Evolutionary conservation across 2,797 vertebrate genomes (phyloP), one percentile per base, ranked within the genome.

Genomic region (Rousettus madagascariensis): DNA sequence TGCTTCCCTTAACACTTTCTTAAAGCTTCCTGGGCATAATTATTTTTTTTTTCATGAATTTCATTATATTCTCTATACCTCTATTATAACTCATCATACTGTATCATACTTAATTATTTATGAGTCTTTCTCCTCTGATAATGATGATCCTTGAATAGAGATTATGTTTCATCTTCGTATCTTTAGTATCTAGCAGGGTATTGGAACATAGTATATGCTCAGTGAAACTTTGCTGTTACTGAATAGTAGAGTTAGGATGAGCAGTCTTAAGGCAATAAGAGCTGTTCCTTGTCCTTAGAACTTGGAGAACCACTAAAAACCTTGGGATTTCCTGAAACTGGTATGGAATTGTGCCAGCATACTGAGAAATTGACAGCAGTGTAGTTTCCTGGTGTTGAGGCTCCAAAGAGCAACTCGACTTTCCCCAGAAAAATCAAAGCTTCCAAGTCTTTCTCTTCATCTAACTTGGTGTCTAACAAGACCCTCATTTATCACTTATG

Each of bases 241-340:
- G 22, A 57, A 33, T 8, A 59, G 57, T 72, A 90, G 51, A 69
- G 24, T 90, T 90, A 85, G 33, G 41, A 51, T 85, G 16, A 79
- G 22, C 41, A 66, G n/a, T 72, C 65, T 49, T 89, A 79, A 89
- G 38, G 49, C 38, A 33, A n/a, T 82, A 72, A 92, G 55, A 79
- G 33, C 17, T n/a, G n/a, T 95, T 90, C 20, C 78, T 88, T 95
- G 61, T 83, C 30, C 19, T 57, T 41, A 85, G 38, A 85, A 89
- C 57, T 80, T 72, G 30, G 65, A 93, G 66, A 86, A 90, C 12
- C 86, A 68, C 79, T 74, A 86, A 83, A 90, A 71, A 38, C 9
- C 53, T 89, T 82, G 8, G 61, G 51, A 82, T 68, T 90, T 92
- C 28, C 74, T 85, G 12, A 80, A 78, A 65, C 57, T 63, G n/a